Base-by-base conservation (phyloP, 2,113 vertebrate genomes). In the Sander vitreus region DNA sequence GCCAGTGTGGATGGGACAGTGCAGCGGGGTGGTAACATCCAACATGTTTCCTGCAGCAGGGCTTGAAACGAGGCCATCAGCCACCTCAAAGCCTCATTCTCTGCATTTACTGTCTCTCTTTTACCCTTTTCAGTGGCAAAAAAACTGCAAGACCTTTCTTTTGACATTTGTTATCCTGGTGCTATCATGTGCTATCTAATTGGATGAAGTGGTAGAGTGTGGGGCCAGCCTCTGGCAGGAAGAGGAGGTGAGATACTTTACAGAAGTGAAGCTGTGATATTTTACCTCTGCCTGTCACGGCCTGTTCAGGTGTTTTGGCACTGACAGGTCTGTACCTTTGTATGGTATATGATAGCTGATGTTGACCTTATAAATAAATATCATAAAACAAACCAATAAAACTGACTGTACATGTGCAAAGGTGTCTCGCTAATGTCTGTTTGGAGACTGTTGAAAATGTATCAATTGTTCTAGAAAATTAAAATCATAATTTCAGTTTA, bases 141-240 rank as follows among this genome's bases (percentile, higher is more conserved):
- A 11, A 82, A 91, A 76, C 73, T 64, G 58, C 67, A 18, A 72
- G 78, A 84, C 78, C 83, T 86, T 89, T 87, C 33, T 75, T 74
- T 70, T 85, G 82, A 90, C 87, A 78, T 89, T 87, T 85, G 73
- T 68, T 78, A 67, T 76, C 33, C 53, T 33, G 25, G 45, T 80
- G 57, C 36, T 77, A 81, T 91, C 76, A 76, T 75, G 54, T 60
- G 73, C 62, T 66, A 50, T 84, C 62, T 88, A 74, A 84, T 80
- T 88, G 77, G 84, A 82, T 57, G 79, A 78, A 76, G 85, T 73
- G n/a, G 58, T 50, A 76, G 76, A 75, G 77, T 70, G 70, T 48
- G 53, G 60, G 62, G 51, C 57, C 67, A 64, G 58, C 45, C 14
- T 73, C 33, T 23, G n/a, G 81, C 84, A 76, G 58, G 43, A 79